Percentiles rank a stretch among this genome's conserved stretches.
Conservation (phyloP, 2,797 vertebrate genomes). For the Huso huso region DNA sequence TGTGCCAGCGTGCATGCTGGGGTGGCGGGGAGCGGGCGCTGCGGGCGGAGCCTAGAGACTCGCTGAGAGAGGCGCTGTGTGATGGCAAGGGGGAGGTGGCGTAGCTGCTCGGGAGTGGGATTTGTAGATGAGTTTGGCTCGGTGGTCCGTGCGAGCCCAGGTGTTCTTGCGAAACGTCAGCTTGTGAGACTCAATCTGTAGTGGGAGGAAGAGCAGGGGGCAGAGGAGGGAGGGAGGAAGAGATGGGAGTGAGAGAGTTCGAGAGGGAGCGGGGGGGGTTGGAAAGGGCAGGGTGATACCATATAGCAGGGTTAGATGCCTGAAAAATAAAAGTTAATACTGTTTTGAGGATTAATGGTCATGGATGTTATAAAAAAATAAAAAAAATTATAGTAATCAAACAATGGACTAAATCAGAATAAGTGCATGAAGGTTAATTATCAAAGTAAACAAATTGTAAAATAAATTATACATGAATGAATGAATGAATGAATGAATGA, state of each 20-base stretch:
- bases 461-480: background rate
- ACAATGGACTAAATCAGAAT: constrained; percentile 84
- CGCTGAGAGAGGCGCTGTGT: constrained; percentile 48
- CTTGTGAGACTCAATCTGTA: constrained; percentile 91
- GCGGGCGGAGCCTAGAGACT: constrained; percentile 42
- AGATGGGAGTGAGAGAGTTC: too few relatives aligned
- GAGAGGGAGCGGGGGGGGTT: constrained; percentile 44
- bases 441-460: background rate
- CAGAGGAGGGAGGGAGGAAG: constrained; percentile 36
- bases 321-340: constrained; percentile 91
- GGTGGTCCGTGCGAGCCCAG: constrained; percentile 80
- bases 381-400: constrained; percentile 46
- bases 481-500: background rate
- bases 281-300: constrained; percentile 72
- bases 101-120: constrained; percentile 49
- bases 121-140: constrained; percentile 68
- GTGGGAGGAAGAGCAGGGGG: constrained; percentile 54
- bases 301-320: constrained; percentile 93
- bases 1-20: constrained; percentile 30
- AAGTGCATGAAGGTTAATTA: constrained; percentile 57
- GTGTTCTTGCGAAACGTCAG: constrained; percentile 82
- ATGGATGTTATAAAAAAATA: constrained; percentile 32
- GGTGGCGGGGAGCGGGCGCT: constrained; percentile 37
- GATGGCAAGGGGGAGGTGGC: constrained; percentile 33
- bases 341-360: constrained; percentile 35